Base-by-base conservation (phyloP, 2,797 vertebrate species). In the Valencia hispanica region DNA sequence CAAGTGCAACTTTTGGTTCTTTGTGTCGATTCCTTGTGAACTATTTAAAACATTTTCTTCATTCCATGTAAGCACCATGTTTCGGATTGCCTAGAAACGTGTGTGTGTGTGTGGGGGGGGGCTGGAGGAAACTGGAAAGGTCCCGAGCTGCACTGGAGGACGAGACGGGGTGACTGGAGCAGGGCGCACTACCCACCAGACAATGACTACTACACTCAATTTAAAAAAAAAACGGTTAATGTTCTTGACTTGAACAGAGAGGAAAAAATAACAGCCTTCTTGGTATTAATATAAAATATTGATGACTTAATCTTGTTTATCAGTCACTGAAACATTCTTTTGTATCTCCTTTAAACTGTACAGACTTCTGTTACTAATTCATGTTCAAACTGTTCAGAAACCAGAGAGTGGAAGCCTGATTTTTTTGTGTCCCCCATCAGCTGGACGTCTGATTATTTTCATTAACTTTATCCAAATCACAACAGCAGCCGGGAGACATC, bases 261-360 rank as follows among this genome's bases (percentile, higher is more conserved):
- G 84, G 73, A 91, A 91, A 91, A 93, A 91, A 89, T 90, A 92
- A 93, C 89, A 94, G 93, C 95, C 93, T 95, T 95, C 90, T 96
- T 94, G 94, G 94, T 96, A 95, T 96, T 95, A 94, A 96, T 95
- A 94, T 94, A 94, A 93, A 89, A 92, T 94, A 95, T 94, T 91
- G 90, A 92, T 92, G 84, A 93, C 78, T 91, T 86, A 78, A 81
- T 91, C 84, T 90, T 87, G 61, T 90, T 93, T 94, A 88, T 91
- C 85, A 84, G 85, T 90, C 86, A 91, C 86, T 83, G 73, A 87
- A 84, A 43, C 87, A 88, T 90, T 93, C 43, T 94, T 94, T 94
- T 94, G 78, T 93, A 93, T 94, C 89, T 94, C 77, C 84, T 90
- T 66, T 78, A 86, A 91, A 89, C 85, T 95, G 94, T 94, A 95